A percentile compares a stretch with the other conserved stretches of the same genome.
Conservation (phyloP, 2,113 vertebrate species). For the Enhydra lutris region DNA sequence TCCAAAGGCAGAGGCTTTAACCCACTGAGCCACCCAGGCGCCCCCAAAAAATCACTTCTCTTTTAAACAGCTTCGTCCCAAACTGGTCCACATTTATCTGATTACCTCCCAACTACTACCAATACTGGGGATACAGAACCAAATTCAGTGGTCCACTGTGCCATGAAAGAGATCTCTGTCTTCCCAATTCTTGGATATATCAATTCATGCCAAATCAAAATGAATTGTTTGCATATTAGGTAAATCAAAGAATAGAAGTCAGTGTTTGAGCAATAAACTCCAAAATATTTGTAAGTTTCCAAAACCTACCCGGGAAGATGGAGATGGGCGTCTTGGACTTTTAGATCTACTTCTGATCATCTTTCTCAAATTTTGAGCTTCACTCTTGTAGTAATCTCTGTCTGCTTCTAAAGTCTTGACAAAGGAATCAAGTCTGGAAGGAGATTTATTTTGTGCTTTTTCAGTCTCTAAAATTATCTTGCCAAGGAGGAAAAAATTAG, state of each 20-base stretch:
- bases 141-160: not conserved
- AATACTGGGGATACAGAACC: not conserved
- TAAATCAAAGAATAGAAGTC: constrained; percentile 36
- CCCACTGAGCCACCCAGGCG: too few relatives aligned
- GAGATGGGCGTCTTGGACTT: constrained; percentile 74
- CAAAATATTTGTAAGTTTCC: constrained; percentile 23
- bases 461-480: constrained; percentile 77
- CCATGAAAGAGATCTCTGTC: not conserved
- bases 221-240: constrained; percentile 22
- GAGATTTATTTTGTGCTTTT: constrained; percentile 72
- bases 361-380: constrained; percentile 80
- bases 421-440: constrained; percentile 77
- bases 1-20: too few relatives aligned
- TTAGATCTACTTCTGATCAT: constrained; percentile 77
- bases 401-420: constrained; percentile 80
- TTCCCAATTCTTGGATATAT: not conserved
- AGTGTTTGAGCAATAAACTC: constrained; percentile 2
- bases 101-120: not conserved
- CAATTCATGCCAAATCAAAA: constrained; percentile 4
- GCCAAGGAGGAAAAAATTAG: constrained; percentile 59
- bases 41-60: not conserved
- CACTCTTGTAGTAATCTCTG: constrained; percentile 77
- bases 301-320: constrained; percentile 79
- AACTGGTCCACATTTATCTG: not conserved
- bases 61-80: not conserved